These are phyloP conservation scores for Caenorhabditis macrosperma DNA, from an alignment of 2,888 invertebrate species.

Conservation along the genomic window DNA sequence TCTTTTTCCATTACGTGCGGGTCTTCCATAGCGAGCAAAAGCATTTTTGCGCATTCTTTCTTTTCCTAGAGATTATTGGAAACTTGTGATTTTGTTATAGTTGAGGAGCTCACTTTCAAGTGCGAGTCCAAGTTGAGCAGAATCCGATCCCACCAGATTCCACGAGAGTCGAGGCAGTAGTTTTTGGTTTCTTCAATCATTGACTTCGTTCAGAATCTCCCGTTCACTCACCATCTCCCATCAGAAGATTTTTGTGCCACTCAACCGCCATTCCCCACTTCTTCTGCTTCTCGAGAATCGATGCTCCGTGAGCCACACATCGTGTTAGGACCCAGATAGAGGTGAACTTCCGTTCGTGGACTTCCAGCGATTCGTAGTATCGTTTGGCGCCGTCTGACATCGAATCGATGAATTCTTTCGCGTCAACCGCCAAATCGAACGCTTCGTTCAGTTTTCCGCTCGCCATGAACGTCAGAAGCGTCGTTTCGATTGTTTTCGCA, in stretches of 20 bases:
- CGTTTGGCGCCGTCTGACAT: conserved; percentile 5
- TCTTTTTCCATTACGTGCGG: conserved; percentile 58
- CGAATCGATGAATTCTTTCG: conserved; percentile 31
- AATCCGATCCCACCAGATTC: conserved; percentile 84
- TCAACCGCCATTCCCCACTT: conserved; percentile 83
- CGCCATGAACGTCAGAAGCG: conserved; percentile 33
- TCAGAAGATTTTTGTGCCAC: conserved; percentile 83
- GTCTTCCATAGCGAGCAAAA: conserved; percentile 53
- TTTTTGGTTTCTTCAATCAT: conserved; percentile 18
- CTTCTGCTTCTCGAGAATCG: conserved; percentile 82
- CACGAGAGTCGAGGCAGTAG: conserved; percentile 81
- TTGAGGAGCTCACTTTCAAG: conserved; percentile 42
- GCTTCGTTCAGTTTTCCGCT: conserved; percentile 31
- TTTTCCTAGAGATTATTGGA: conserved; percentile 24
- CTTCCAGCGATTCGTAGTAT: conserved; percentile 80
- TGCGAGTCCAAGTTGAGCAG: conserved; percentile 84
- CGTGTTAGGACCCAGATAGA: conserved; percentile 82
- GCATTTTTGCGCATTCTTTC: conserved; percentile 49
- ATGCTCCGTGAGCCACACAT: conserved; percentile 81
- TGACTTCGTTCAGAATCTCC: neutral
- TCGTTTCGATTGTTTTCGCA: conserved; percentile 63
- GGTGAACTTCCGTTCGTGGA: conserved; percentile 84
- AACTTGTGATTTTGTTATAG: neutral
- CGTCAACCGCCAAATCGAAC: conserved; percentile 37
- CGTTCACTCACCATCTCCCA: conserved; percentile 80